Conservation (phyloP, 2,113 vertebrate species). For the Amia ocellicauda region DNA sequence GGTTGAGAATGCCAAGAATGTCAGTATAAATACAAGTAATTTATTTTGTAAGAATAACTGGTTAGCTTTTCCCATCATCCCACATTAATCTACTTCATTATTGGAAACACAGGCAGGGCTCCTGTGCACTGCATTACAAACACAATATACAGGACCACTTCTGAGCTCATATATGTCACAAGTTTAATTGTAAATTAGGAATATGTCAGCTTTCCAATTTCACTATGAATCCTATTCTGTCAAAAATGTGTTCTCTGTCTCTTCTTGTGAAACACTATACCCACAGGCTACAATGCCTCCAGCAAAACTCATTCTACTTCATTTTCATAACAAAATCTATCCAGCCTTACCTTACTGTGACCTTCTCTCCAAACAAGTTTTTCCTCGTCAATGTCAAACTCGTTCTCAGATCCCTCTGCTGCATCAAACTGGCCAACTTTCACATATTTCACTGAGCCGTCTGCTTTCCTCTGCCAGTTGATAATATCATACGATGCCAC, state of each 20-base stretch:
- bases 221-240: no score
- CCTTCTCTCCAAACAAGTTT: conserved; percentile 44
- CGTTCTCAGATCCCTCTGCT: conserved; percentile 26
- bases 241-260: no score
- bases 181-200: no score
- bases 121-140: no score
- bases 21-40: conserved; percentile 4
- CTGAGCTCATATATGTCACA: no score
- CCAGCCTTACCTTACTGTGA: conserved; percentile 29
- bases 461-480: conserved; percentile 45
- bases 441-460: conserved; percentile 38
- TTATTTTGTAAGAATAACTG: not conserved
- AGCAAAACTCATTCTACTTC: not conserved
- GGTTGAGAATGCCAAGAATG: not conserved
- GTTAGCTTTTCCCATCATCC: not conserved
- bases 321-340: not conserved
- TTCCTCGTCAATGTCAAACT: conserved; percentile 42
- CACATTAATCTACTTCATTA: not conserved
- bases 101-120: not conserved
- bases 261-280: no score
- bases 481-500: conserved; percentile 52
- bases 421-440: conserved; percentile 47
- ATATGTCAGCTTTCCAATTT: no score
- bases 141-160: no score
- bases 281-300: no score